Percentiles rank a stretch among this genome's conserved stretches.
Conservation (phyloP, 2,113 vertebrate species). For the Carlito syrichta region DNA sequence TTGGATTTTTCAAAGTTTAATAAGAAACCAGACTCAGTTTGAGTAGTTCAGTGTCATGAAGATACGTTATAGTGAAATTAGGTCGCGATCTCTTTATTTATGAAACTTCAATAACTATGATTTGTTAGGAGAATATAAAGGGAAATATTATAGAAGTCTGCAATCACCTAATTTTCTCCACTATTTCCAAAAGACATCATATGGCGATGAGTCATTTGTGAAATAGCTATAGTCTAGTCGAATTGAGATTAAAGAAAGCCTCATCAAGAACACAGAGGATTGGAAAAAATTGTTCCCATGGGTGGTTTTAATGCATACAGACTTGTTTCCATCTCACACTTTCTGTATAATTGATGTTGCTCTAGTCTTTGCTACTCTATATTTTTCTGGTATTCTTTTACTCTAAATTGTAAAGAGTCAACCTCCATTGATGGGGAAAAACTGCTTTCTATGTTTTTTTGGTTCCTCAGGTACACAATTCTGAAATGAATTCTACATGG, state of each 20-base stretch:
- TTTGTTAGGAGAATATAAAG: not conserved
- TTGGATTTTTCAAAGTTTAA: constrained; percentile 10
- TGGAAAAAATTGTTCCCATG: not conserved
- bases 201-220: not conserved
- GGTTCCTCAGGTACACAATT: not conserved
- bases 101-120: not conserved
- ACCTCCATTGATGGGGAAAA: not conserved
- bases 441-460: not conserved
- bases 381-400: not conserved
- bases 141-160: not conserved
- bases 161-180: not conserved
- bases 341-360: not conserved
- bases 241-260: not conserved
- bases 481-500: not conserved
- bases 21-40: not conserved
- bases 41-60: not conserved
- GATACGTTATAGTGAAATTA: not conserved
- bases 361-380: not conserved
- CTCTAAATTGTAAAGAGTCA: not conserved
- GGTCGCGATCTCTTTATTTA: not conserved
- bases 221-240: not conserved
- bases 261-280: not conserved
- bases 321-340: not conserved
- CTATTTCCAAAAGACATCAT: not conserved
- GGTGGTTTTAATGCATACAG: not conserved